Evolutionary conservation across 2,797 vertebrate genomes (phyloP).

Genomic region (Menidia menidia): DNA sequence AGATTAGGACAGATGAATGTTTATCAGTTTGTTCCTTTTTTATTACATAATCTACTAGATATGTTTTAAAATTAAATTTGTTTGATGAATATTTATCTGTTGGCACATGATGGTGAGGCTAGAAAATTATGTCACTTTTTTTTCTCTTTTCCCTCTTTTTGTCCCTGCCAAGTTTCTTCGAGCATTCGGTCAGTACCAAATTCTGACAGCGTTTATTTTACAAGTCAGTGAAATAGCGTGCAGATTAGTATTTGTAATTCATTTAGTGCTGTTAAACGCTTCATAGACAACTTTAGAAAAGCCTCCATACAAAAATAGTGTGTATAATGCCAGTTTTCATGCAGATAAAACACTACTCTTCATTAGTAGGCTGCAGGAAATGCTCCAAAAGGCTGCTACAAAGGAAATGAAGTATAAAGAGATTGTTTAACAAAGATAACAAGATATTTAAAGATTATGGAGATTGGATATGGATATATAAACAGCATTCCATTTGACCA

Average conservation of each 20-base stretch:
- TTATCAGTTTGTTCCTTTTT: background rate
- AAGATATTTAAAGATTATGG: slow-evolving; percentile 17
- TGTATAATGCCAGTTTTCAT: background rate
- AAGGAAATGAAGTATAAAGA: slow-evolving; percentile 4
- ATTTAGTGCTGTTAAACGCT: slow-evolving; percentile 4
- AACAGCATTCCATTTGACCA: slow-evolving; percentile 22
- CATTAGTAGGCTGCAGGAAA: background rate
- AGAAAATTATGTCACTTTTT: background rate
- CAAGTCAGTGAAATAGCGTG: background rate
- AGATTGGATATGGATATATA: slow-evolving; percentile 23
- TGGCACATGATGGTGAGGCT: background rate
- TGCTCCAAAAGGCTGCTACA: slow-evolving; percentile 8
- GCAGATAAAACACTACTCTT: too few relatives aligned
- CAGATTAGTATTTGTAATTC: background rate
- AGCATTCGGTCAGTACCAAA: background rate
- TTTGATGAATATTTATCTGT: background rate
- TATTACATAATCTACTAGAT: background rate
- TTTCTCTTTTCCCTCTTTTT: background rate
- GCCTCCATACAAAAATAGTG: background rate
- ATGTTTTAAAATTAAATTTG: background rate
- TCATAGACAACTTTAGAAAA: background rate
- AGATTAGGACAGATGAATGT: too few relatives aligned
- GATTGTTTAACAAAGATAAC: slow-evolving; percentile 1
- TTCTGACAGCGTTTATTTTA: background rate
- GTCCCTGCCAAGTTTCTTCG: background rate